Evolutionary conservation across 2,113 vertebrate species (phyloP).

Genomic region (Ifrita kowaldi): DNA sequence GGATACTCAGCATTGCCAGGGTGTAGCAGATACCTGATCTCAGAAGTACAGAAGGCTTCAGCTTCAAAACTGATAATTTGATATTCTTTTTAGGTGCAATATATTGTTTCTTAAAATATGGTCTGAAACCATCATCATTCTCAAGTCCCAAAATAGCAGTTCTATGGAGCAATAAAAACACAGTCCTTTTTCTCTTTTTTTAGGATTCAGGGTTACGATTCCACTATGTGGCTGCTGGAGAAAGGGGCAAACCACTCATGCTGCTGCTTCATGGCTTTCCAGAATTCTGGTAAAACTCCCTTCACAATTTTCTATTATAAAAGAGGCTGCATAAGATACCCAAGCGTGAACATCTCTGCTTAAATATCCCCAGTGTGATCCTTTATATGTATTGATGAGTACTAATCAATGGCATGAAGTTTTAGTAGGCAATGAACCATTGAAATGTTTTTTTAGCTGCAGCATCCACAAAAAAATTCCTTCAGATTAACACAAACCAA

Average conservation of each 20-base stretch:
- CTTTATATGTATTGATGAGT: not conserved
- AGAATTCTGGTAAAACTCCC: slow-evolving; percentile 91
- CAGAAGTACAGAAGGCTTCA: not conserved
- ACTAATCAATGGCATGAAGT: not conserved
- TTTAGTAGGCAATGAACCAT: not conserved
- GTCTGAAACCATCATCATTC: not conserved
- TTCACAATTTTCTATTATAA: not conserved
- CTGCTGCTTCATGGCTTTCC: slow-evolving; percentile 95
- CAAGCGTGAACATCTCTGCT: not conserved
- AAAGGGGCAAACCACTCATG: slow-evolving; percentile 95
- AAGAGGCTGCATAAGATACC: not conserved
- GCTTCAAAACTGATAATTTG: not conserved
- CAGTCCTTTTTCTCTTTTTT: slow-evolving; percentile 10
- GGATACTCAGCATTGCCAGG: not conserved
- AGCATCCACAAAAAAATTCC: not conserved
- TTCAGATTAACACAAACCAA: not conserved
- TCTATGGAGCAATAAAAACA: not conserved
- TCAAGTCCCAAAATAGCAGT: not conserved
- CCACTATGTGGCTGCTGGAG: slow-evolving; percentile 95
- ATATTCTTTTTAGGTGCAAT: not conserved
- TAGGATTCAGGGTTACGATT: slow-evolving; percentile 96
- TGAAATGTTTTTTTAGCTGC: not conserved
- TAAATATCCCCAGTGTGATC: not conserved
- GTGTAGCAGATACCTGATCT: not conserved
- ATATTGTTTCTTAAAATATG: not conserved